Base-by-base conservation (phyloP, 2,797 vertebrate genomes). In the Pseudochirops cupreus region DNA sequence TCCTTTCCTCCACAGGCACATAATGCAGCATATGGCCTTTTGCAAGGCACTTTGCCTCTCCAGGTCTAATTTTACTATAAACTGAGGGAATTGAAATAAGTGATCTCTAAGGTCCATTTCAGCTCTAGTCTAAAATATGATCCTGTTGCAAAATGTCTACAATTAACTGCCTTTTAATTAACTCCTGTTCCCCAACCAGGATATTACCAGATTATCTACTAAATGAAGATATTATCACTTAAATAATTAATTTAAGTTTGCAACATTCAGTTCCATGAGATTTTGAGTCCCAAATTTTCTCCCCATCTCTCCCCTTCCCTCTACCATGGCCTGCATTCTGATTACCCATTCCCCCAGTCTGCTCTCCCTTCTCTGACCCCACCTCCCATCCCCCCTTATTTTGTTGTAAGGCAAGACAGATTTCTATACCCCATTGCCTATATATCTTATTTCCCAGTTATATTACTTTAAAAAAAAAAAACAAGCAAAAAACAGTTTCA, bases 401-500 rank as follows among this genome's bases (percentile, higher is more conserved):
- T 54, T 54, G 53, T 54, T 54, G 53, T 54, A 54, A 54, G 53
- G 53, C 53, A 54, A 54, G 53, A 54, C 9, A 54, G 53, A 54
- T 54, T 54, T 54, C 53, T 54, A 54, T 54, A 54, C 53, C 53
- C 53, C 53, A 54, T 11, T 54, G 53, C 53, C 53, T 54, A 54
- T 10, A 54, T 54, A 54, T 54, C 10, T 54, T 54, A 54, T 54
- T 54, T 54, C 53, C 53, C 53, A 54, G 53, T 54, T 54, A 54
- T 54, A 54, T 74, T 21, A 7, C 2, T 74, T 39, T 39, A 39
- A 3, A 0, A 39, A 33, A 92, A 94, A 87, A 57, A 91, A 93
- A 24, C 31, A 93, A 50, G 52, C 53, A 92, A 91, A 96, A 67
- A 94, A 55, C 3, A 54, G 67, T 94, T 39, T n/a, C 53, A 94